phyloP scores from a whole-genome alignment of 1,140 invertebrate species.

The Drosophila paulistorum region DNA sequence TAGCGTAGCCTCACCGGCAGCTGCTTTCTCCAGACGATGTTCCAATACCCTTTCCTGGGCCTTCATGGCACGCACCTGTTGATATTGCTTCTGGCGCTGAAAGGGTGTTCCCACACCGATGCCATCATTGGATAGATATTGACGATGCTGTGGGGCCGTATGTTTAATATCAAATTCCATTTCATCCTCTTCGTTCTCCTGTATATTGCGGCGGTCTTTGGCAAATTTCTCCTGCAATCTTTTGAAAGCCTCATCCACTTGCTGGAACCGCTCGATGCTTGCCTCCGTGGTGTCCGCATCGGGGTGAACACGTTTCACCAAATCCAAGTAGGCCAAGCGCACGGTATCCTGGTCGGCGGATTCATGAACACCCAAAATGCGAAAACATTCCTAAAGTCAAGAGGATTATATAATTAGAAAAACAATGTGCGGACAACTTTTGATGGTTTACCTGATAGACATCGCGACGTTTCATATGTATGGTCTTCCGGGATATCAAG shows the following conservation, averaged over 20 bases:
- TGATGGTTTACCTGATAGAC: conserved; percentile 48
- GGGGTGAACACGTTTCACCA: conserved; percentile 92
- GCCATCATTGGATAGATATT: conserved; percentile 92
- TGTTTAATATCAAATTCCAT: conserved; percentile 87
- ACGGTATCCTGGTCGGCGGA: conserved; percentile 89
- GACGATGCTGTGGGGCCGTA: conserved; percentile 94
- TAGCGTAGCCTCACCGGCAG: conserved; percentile 87
- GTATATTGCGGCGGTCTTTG: conserved; percentile 83
- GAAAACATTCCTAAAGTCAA: conserved; percentile 86
- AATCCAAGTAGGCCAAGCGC: conserved; percentile 88
- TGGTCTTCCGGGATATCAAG: conserved; percentile 4
- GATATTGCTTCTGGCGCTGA: conserved; percentile 90
- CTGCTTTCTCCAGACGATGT: conserved; percentile 88
- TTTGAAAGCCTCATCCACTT: conserved; percentile 86
- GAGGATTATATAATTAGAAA: conserved; percentile 6
- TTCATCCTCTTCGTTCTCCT: conserved; percentile 82
- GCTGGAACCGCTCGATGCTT: conserved; percentile 88
- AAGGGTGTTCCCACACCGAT: conserved; percentile 90
- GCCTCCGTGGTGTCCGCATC: conserved; percentile 89
- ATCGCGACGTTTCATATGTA: conserved; percentile 59
- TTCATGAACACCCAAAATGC: conserved; percentile 86
- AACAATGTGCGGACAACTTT: not conserved
- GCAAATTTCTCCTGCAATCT: conserved; percentile 85
- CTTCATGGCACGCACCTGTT: conserved; percentile 87
- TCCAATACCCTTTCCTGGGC: conserved; percentile 90